phyloP scores from a whole-genome alignment of 1,140 invertebrate genomes.

The Bombus picipes region DNA sequence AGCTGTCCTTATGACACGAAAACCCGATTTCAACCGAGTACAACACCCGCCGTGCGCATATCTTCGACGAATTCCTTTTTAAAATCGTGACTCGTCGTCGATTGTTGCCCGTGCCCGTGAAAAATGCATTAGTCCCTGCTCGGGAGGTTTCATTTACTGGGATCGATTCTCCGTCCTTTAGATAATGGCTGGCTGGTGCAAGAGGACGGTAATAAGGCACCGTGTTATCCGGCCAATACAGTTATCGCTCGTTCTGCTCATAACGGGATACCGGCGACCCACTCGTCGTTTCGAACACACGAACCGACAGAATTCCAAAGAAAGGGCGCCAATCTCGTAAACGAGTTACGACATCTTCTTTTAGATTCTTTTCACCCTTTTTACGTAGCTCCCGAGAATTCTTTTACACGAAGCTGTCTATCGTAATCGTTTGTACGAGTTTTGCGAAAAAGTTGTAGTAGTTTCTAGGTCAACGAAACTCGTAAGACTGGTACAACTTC shows the following conservation, averaged over 20 bases:
- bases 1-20: constrained; percentile 80
- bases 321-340: constrained; percentile 51
- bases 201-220: constrained; percentile 66
- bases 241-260: constrained; percentile 77
- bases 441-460: not conserved
- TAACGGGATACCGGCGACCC: constrained; percentile 78
- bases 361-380: not conserved
- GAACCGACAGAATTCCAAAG: constrained; percentile 53
- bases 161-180: constrained; percentile 38
- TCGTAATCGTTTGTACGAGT: not conserved
- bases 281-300: constrained; percentile 74
- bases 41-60: constrained; percentile 16
- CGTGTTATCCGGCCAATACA: constrained; percentile 80
- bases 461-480: not conserved
- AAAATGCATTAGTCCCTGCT: constrained; percentile 1
- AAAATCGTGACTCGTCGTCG: constrained; percentile 29
- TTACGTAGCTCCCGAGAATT: not conserved
- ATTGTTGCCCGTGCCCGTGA: not conserved
- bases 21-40: constrained; percentile 72
- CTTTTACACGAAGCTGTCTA: not conserved
- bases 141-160: not conserved
- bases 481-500: not conserved
- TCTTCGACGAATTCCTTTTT: not conserved
- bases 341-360: not conserved
- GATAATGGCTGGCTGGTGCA: constrained; percentile 52